Evolutionary conservation across 2,797 vertebrate species (phyloP), one percentile per base, ranked within the genome.

Genomic region (Mus spretus): DNA sequence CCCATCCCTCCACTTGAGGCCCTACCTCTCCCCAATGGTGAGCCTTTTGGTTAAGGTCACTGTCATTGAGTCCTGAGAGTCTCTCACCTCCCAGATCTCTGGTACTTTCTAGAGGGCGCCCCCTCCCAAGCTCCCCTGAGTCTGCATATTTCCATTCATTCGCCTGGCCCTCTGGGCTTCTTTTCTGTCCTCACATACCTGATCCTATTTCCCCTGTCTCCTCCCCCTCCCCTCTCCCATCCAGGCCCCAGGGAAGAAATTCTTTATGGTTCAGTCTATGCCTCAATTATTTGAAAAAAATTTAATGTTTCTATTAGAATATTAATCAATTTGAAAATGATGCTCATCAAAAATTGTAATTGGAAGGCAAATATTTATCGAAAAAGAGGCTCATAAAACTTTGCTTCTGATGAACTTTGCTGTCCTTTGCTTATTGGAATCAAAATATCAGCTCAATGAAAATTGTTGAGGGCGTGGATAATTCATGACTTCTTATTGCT

Each of bases 381-480:
- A 53, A 89, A 70, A 40, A 11, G 19, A 89, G 65, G 79, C 77
- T 61, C 61, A 65, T 80, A 83, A 37, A 89, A 24, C 28, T 57
- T 82, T 72, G n/a, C 28, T 91, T 83, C 79, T 80, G 63, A 61
- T 96, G 83, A 93, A 93, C 55, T 92, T 94, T 87, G 20, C 83
- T 89, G 59, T 93, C 84, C 28, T 91, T 77, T 40, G 44, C 55
- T 65, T 96, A 53, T 83, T 70, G 44, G 74, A 50, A 91, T 93
- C 67, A 93, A 96, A 97, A 94, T 91, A 93, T 77, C 44, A 84
- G 86, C 61, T n/a, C 63, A 61, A 15, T 95, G 87, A 78, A 77
- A 57, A 83, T 59, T 89, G 55, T 95, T 61, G 81, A 81, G 17
- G 40, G 1, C 44, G 47, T 55, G 55, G 28, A 19, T 89, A 81